Base-by-base conservation (phyloP, 2,888 invertebrate species). In the Calliphora vomitoria region DNA sequence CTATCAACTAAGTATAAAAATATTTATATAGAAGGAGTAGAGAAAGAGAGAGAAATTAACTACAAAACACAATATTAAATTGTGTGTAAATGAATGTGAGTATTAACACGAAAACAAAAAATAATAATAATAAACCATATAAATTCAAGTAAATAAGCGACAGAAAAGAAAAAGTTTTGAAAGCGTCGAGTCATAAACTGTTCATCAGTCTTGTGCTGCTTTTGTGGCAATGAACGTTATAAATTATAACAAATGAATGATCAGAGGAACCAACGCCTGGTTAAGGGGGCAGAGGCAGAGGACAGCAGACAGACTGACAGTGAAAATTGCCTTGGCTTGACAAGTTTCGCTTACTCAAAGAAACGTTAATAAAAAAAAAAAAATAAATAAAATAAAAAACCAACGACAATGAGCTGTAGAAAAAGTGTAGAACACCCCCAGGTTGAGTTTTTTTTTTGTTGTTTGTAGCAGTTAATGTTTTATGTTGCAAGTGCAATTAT, bases 101-200 rank as follows among this genome's bases (percentile, higher is more conserved):
- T 41, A 58, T 35, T 53, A 75, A 72, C 11, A 66, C 55, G 10
- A 44, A 60, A 85, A 31, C 41, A 11, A 38, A 68, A 58, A 47
- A 18, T 62, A 41, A 31, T 3, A 66, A 68, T 18, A 62, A 47
- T 44, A 44, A 44, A 13, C 10, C 4, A 44, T 44, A 44, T 66
- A 58, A 47, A 66, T 60, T 62, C 74, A 15, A 74, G 60, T 69
- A 80, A 75, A 74, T 71, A 74, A 55, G 58, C 47, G 64, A 79
- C 55, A 74, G 66, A 47, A 81, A 53, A 60, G 55, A 79, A 85
- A 75, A 80, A 75, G 81, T 85, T 85, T 81, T 74, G 50, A 92
- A 92, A 92, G 88, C 90, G 91, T 90, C 92, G 91, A 91, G 92
- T 92, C 92, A 92, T 92, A 92, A 92, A 90, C 91, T 90, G 92